Evolutionary conservation across 1,140 invertebrate species (phyloP), one percentile per base, ranked within the genome.

Genomic region (Lamellibrachia luymesi): DNA sequence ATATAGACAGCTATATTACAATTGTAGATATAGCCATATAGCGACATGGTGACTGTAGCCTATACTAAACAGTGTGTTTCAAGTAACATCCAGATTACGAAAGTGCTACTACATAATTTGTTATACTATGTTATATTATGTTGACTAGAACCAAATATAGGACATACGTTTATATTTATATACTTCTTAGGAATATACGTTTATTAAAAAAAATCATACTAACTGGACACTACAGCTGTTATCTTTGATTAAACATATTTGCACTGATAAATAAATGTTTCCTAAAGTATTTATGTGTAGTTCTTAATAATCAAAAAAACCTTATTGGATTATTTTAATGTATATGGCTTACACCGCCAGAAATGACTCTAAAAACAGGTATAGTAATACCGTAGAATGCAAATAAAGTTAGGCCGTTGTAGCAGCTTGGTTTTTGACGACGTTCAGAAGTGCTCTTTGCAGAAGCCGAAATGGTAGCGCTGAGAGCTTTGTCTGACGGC

Each of bases 401-500:
- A 80, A 80, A 38, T 2, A 22, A 22, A 80, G 64, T 22, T 4
- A 80, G 64, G 7, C 64, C 13, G 25, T 22, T 80, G 64, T 10
- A 10, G 8, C 64, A 80, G 2, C 17, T 80, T 10, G 13, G 64
- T 80, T 22, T 80, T 80, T 80, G 64, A 17, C 64, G 4, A 80
- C 2, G 1, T 80, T 80, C 13, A 99, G 96, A 99, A 99, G 51
- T 98, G 97, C 97, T 99, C 98, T 96, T 99, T 99, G 94, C 98
- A 97, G 96, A 99, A 99, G 94, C 97, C 97, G 95, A 99, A 99
- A 89, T 98, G 98, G 96, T 98, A 98, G 95, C 98, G 98, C 95
- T 98, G 98, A 95, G 98, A 99, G 95, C 98, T 98, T 93, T 98
- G 97, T 93, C 98, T 97, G 38, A 99, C 96, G 27, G 97, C 97